Percentiles rank a stretch among this genome's conserved stretches.
These are phyloP conservation scores for Thymallus thymallus DNA, from an alignment of 2,113 vertebrate genomes.

Conservation along the genomic window DNA sequence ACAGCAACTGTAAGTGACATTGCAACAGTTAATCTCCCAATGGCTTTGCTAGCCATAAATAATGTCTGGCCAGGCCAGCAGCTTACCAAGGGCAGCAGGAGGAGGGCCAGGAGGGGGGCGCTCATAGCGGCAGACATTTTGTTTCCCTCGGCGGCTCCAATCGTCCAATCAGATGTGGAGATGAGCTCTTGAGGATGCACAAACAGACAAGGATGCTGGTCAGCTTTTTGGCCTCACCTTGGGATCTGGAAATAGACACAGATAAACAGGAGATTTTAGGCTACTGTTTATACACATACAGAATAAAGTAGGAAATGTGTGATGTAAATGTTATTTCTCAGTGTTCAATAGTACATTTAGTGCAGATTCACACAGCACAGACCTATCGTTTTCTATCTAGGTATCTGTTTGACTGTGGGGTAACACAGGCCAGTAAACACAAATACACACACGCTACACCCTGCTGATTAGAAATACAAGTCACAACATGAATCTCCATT, in stretches of 20 bases:
- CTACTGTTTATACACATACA: too few relatives aligned
- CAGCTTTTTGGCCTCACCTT: slow-evolving; percentile 42
- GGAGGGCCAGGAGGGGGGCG: slow-evolving; percentile 25
- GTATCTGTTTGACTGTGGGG: too few relatives aligned
- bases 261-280: too few relatives aligned
- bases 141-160: slow-evolving; percentile 3
- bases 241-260: slow-evolving; percentile 41
- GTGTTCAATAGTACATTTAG: too few relatives aligned
- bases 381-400: too few relatives aligned
- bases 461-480: not conserved
- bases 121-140: slow-evolving; percentile 45
- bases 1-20: not conserved
- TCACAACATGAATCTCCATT: not conserved
- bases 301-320: too few relatives aligned
- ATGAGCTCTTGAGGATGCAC: not conserved
- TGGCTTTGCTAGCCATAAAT: not conserved
- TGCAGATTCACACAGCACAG: too few relatives aligned
- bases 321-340: too few relatives aligned
- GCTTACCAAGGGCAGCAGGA: slow-evolving; percentile 44
- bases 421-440: not conserved
- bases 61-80: not conserved
- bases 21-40: not conserved
- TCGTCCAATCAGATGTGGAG: slow-evolving; percentile 7
- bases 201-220: slow-evolving; percentile 1
- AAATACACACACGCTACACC: not conserved